Evolutionary conservation across 2,888 invertebrate genomes (phyloP).

Genomic region (Andricus curvator): DNA sequence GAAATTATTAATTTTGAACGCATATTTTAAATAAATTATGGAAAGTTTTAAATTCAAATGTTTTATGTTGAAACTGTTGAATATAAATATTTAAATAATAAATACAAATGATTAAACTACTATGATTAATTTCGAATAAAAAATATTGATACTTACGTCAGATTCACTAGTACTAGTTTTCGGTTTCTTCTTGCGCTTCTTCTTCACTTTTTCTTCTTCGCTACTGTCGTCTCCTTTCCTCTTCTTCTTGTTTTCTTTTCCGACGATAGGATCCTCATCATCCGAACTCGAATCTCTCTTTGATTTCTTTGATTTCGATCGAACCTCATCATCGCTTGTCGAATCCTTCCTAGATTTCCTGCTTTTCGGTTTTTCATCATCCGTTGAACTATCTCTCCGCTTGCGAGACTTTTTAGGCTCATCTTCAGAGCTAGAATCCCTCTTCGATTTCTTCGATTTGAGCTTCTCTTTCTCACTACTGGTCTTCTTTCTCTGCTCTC

Average conservation of each 20-base stretch:
- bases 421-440: conserved; percentile 82
- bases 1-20: too few species aligned
- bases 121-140: too few species aligned
- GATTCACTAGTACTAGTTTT: conserved; percentile 76
- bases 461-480: conserved; percentile 77
- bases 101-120: too few species aligned
- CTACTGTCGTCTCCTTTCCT: conserved; percentile 82
- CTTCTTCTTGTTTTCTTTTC: conserved; percentile 83
- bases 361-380: conserved; percentile 80
- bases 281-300: conserved; percentile 79
- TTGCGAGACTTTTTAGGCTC: conserved; percentile 82
- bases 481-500: conserved; percentile 68
- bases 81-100: too few species aligned
- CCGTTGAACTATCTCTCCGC: conserved; percentile 82
- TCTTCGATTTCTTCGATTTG: conserved; percentile 74
- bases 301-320: conserved; percentile 67
- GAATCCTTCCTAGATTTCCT: conserved; percentile 77
- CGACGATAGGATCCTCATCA: conserved; percentile 82
- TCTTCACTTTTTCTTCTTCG: conserved; percentile 81
- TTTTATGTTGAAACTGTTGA: too few species aligned
- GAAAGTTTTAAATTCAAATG: too few species aligned
- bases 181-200: conserved; percentile 78
- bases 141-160: conserved; percentile 69
- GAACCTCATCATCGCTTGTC: conserved; percentile 72
- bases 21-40: too few species aligned